Conservation (phyloP, 1,140 invertebrate genomes). For the Microplitis mediator region DNA sequence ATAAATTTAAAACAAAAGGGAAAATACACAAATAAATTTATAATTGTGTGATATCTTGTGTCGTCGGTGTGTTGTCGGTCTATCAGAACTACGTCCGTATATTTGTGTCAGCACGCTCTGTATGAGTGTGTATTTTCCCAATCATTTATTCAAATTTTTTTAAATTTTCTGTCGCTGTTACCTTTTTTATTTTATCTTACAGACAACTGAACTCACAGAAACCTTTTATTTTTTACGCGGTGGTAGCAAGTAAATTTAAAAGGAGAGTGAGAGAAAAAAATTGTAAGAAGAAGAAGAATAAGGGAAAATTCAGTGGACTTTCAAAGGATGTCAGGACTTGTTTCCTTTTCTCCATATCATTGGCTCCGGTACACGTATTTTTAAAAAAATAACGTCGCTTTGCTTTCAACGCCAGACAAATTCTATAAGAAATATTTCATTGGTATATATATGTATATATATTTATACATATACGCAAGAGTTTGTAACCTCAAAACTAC, state of each 20-base stretch:
- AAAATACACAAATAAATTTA: too few relatives aligned
- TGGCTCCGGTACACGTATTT: slow-evolving; percentile 9
- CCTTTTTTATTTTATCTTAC: neutral
- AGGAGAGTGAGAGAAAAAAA: neutral
- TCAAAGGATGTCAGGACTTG: slow-evolving; percentile 31
- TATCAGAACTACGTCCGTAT: too few relatives aligned
- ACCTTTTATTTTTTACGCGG: too few relatives aligned
- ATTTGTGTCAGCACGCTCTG: too few relatives aligned
- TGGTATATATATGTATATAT: too few relatives aligned
- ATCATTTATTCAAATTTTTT: neutral
- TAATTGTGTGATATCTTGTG: too few relatives aligned
- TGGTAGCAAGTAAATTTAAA: neutral
- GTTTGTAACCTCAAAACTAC: slow-evolving; percentile 10
- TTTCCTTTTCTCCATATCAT: slow-evolving; percentile 15
- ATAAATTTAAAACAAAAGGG: too few relatives aligned
- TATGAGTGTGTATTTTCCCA: too few relatives aligned
- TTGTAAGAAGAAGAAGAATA: slow-evolving; percentile 1
- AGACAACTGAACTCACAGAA: too few relatives aligned
- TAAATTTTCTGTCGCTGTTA: neutral
- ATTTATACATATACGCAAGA: neutral
- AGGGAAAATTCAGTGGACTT: slow-evolving; percentile 24
- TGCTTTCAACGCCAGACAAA: neutral
- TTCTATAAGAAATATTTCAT: neutral
- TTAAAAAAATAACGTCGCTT: neutral
- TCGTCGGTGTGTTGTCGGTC: too few relatives aligned